A percentile compares a stretch with the other conserved stretches of the same genome.
Conservation (phyloP, 2,888 invertebrate species). For the Hoplodrina blanda region DNA sequence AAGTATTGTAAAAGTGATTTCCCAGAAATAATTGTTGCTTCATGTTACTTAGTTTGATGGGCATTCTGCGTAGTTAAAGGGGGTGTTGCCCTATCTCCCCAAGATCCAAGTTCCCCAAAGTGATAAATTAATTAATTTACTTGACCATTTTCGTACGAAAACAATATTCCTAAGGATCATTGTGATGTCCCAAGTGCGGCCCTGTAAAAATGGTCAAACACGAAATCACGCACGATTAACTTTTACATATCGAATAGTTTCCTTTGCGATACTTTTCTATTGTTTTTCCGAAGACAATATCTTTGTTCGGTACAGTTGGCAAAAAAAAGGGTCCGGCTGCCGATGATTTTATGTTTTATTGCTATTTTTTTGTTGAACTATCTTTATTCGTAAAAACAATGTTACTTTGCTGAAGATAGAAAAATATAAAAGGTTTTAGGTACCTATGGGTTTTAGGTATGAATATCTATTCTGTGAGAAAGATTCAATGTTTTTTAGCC, state of each 20-base stretch:
- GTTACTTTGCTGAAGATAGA: conserved; percentile 17
- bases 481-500: too few species aligned
- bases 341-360: conserved; percentile 43
- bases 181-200: conserved; percentile 1
- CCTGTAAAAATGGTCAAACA: conserved; percentile 26
- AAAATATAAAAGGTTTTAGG: background rate
- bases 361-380: conserved; percentile 11
- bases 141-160: too few species aligned
- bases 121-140: too few species aligned
- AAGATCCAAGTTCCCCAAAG: too few species aligned
- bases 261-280: conserved; percentile 32
- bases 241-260: conserved; percentile 45
- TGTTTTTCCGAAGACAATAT: conserved; percentile 38
- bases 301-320: conserved; percentile 36
- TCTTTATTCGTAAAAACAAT: conserved; percentile 10
- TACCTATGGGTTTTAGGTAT: too few species aligned
- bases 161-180: too few species aligned
- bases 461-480: too few species aligned
- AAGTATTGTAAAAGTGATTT: too few species aligned
- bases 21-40: too few species aligned
- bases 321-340: conserved; percentile 27
- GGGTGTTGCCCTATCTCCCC: too few species aligned
- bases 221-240: conserved; percentile 50
- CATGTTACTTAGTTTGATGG: too few species aligned
- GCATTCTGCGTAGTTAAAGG: too few species aligned